phyloP scores from a whole-genome alignment of 2,888 invertebrate species.

The Glaucopsyche alexis region DNA sequence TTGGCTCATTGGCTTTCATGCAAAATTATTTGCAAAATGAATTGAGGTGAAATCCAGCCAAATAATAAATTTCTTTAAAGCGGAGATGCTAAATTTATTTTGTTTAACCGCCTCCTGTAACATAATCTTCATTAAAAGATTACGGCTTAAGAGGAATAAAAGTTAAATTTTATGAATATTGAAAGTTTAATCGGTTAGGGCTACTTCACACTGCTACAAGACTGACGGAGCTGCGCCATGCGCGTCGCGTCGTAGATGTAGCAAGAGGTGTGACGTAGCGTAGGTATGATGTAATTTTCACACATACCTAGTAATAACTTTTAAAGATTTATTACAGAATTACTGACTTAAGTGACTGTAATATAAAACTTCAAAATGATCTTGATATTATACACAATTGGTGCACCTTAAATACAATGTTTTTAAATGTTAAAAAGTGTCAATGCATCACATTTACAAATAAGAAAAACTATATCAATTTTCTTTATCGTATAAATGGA shows the following conservation, averaged over 20 bases:
- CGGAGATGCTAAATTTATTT: neutral
- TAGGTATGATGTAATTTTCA: too few relatives aligned
- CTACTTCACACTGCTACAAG: neutral
- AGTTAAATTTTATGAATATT: slow-evolving; percentile 33
- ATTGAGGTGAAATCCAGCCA: neutral
- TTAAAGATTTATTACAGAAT: too few relatives aligned
- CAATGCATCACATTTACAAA: too few relatives aligned
- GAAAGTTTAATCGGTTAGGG: neutral
- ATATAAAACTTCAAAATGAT: too few relatives aligned
- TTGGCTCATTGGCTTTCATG: neutral
- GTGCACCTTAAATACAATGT: too few relatives aligned
- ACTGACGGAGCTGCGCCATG: neutral
- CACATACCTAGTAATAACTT: too few relatives aligned
- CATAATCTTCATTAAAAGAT: slow-evolving; percentile 31
- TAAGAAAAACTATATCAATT: too few relatives aligned
- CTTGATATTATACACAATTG: too few relatives aligned
- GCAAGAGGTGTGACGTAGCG: too few relatives aligned
- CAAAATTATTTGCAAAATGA: neutral
- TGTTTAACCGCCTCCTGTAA: slow-evolving; percentile 2
- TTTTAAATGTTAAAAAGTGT: too few relatives aligned
- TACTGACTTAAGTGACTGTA: too few relatives aligned
- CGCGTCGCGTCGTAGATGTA: neutral
- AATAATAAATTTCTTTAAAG: slow-evolving; percentile 5
- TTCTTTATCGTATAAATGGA: too few relatives aligned
- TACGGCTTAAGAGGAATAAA: slow-evolving; percentile 29